Base-by-base conservation (phyloP, 2,797 vertebrate species). In the Saguinus oedipus region DNA sequence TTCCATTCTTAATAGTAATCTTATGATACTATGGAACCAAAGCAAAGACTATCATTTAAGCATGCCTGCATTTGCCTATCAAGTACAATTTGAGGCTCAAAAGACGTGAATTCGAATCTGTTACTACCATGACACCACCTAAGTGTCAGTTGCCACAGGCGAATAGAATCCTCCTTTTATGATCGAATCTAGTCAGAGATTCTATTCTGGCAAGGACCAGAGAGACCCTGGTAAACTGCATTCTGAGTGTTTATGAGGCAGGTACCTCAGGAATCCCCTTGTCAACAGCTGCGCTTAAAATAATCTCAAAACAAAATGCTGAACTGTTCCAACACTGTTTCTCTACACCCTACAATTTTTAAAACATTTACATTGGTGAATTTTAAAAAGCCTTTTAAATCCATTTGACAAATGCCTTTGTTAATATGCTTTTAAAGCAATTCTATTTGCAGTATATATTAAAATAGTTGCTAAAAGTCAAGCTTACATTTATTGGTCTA, bases 1-100 rank as follows among this genome's bases (percentile, higher is more conserved):
- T 93, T 96, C 30, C 30, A 53, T 79, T 75, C 57, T 88, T 79
- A 76, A n/a, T 19, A 36, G 55, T 82, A 92, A 84, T 42, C 59
- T 80, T 95, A 84, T 88, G 50, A 92, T 48, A 55, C 24, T 72
- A 82, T 0, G 55, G 44, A 93, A 74, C 57, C 68, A 75, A 85
- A 96, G 81, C 74, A 75, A 88, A 74, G 75, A 95, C n/a, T 17
- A 55, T 10, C 74, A 82, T 17, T 42, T 92, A 88, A 95, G 84
- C 9, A 92, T 1, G 36, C 20, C 42, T 86, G 42, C 42, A 36
- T 10, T 22, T 12, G 55, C 10, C 72, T 36, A 17, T 7, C 2
- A 3, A 22, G 4, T 39, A 64, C 39, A 64, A 87, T 2, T 1
- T 61, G 42, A 85, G 44, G 46, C 39, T 84, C 36, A 27, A 17